Base-by-base conservation (phyloP, 1,140 invertebrate species). In the Lepidostoma basale region DNA sequence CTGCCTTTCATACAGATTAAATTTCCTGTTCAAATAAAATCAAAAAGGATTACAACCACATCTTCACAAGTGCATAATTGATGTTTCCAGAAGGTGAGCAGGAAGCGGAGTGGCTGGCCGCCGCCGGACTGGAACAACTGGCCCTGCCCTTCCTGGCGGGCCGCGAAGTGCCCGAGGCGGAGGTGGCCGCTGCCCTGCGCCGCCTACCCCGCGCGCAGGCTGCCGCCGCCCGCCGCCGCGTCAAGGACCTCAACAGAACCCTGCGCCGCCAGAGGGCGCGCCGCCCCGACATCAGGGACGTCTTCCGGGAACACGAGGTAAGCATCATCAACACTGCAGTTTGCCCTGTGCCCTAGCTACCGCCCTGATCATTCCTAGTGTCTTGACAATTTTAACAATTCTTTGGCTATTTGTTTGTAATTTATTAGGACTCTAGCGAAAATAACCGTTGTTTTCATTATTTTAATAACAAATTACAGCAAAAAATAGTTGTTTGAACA, bases 231-330 rank as follows among this genome's bases (percentile, higher is more conserved):
- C 85, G 89, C 74, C 83, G 89, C 59, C 81, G 92, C n/a, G 91
- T 93, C 1, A 83, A 86, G 20, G 88, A 89, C 1, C 83, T 94
- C 3, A 94, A 94, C 84, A 87, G 90, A 65, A 93, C 92, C 1
- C 86, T 93, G 0, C 85, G 90, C 16, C 86, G 89, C 74, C 85
- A 86, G 66, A 80, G 85, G 36, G 85, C 88, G 10, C 85, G 86
- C 33, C 87, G 88, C 69, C 89, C 89, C 14, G 90, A 93, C 74
- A 92, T 92, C 47, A 81, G 91, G 74, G 89, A 92, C 78, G 87
- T 92, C 36, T 90, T 92, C 74, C 87, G 89, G 78, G 90, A 93
- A 79, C 82, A 90, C 59, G 91, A 92, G 85, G 90, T 89, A 78
- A 28, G 26, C n/a, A 54, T 30, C 30, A 4, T n/a, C n/a, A n/a